Evolutionary conservation across 2,113 vertebrate genomes (phyloP).

Genomic region (Chunga burmeisteri): DNA sequence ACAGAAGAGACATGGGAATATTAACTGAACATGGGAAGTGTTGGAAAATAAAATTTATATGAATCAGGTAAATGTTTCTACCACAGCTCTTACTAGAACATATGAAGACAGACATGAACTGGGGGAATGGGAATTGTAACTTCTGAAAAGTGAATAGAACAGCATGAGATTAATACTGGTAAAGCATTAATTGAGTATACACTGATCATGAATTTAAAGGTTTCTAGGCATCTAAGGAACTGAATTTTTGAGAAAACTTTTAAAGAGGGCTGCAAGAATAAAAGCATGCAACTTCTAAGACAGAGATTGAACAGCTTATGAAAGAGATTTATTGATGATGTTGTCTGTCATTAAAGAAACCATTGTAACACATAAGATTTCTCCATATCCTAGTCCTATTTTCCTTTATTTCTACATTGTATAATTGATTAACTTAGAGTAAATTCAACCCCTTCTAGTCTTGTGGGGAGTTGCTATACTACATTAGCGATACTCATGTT

Average conservation of each 20-base stretch:
- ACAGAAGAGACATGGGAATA: background rate
- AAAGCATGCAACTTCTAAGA: background rate
- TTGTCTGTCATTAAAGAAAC: background rate
- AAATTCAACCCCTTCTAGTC: background rate
- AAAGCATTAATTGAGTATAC: background rate
- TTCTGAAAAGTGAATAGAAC: background rate
- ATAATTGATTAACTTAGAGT: background rate
- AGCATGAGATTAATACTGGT: background rate
- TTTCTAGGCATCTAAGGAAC: background rate
- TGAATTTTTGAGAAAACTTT: background rate
- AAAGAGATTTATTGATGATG: background rate
- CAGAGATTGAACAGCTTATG: background rate
- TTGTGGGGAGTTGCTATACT: background rate
- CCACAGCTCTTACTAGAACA: background rate
- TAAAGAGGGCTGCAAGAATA: background rate
- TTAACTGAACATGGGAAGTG: background rate
- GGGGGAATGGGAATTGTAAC: background rate
- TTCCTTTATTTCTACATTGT: background rate
- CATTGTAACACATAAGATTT: background rate
- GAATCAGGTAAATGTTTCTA: background rate
- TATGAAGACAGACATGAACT: background rate
- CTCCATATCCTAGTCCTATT: background rate
- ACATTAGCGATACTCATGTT: background rate
- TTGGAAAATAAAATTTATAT: background rate
- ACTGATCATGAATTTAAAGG: background rate